phyloP scores from a whole-genome alignment of 2,113 vertebrate species.

The Hyperoodon ampullatus region DNA sequence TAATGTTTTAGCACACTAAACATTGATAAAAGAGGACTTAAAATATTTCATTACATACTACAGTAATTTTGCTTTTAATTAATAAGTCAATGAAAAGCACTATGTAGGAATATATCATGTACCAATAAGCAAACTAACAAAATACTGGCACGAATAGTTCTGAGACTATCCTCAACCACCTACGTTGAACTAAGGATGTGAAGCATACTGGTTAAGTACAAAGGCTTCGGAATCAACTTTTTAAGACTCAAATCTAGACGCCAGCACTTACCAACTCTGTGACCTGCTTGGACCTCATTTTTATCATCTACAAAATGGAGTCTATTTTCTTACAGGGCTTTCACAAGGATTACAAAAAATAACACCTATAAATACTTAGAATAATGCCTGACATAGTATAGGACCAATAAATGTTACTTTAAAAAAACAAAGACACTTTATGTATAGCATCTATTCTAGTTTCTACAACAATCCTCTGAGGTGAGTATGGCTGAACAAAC shows the following conservation, averaged over 20 bases:
- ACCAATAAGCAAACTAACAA: constrained; percentile 6
- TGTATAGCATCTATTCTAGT: background rate
- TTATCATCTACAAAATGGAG: background rate
- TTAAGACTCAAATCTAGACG: background rate
- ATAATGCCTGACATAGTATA: background rate
- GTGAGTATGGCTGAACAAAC: background rate
- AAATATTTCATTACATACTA: background rate
- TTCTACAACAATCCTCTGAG: background rate
- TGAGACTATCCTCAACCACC: background rate
- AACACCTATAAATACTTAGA: background rate
- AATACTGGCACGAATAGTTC: background rate
- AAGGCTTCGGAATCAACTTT: background rate
- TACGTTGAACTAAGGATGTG: background rate
- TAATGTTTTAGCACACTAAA: background rate
- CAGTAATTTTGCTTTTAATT: constrained; percentile 13
- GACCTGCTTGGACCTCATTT: background rate
- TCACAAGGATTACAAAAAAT: background rate
- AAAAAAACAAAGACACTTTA: background rate
- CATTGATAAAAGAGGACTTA: background rate
- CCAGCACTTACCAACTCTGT: background rate
- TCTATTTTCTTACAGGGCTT: background rate
- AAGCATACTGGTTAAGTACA: background rate
- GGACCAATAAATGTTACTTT: background rate
- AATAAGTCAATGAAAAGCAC: constrained; percentile 15
- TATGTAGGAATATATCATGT: background rate